Conservation (phyloP, 2,113 vertebrate genomes). For the Mixornis gularis region DNA sequence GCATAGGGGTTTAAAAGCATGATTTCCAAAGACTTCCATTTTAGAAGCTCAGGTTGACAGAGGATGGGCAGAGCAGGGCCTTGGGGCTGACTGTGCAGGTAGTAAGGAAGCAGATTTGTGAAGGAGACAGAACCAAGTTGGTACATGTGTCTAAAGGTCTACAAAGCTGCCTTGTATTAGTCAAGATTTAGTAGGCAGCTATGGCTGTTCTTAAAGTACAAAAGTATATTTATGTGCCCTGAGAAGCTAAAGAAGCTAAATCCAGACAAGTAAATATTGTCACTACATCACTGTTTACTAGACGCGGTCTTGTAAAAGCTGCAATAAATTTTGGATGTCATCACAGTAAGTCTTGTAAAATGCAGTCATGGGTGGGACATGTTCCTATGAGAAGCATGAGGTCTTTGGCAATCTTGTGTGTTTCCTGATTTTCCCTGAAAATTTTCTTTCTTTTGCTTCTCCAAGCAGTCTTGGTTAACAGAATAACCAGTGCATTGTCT, state of each 20-base stretch:
- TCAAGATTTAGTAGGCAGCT: slow-evolving; percentile 40
- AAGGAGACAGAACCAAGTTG: background rate
- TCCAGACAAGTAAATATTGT: slow-evolving; percentile 36
- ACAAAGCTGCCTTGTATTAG: slow-evolving; percentile 40
- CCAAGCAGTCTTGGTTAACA: background rate
- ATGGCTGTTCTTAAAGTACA: background rate
- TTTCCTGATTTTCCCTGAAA: background rate
- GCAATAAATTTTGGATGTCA: slow-evolving; percentile 50
- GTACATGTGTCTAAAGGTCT: slow-evolving; percentile 37
- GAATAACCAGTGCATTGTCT: background rate
- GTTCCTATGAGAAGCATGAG: background rate
- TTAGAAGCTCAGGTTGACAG: background rate
- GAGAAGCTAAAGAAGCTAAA: slow-evolving; percentile 39
- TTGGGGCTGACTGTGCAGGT: background rate
- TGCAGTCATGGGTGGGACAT: background rate
- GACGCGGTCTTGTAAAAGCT: slow-evolving; percentile 28
- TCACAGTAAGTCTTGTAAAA: slow-evolving; percentile 38
- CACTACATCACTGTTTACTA: slow-evolving; percentile 51
- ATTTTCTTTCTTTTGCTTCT: background rate
- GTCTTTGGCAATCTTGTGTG: background rate
- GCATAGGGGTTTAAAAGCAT: background rate
- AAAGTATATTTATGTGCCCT: slow-evolving; percentile 40
- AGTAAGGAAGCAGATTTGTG: background rate
- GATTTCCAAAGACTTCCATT: background rate
- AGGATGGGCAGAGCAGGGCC: background rate